These are phyloP conservation scores for Drosophila melanosoma DNA, from an alignment of 2,888 invertebrate genomes.

Conservation along the genomic window DNA sequence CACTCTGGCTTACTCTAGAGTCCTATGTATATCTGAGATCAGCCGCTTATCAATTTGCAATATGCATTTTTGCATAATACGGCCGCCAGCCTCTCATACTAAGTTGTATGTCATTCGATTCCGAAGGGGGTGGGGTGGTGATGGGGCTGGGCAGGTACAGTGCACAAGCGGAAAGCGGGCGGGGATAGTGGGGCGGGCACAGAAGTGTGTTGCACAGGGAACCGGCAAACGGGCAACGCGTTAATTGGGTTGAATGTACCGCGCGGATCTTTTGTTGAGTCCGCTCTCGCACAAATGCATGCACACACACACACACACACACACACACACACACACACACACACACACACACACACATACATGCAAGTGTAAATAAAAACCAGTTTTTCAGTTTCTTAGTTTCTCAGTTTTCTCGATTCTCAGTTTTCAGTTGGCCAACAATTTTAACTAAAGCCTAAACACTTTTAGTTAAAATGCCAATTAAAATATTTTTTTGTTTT, in stretches of 20 bases:
- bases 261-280: conserved; percentile 61
- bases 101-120: conserved; percentile 58
- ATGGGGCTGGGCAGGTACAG: not conserved
- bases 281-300: conserved; percentile 25
- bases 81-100: conserved; percentile 39
- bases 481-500: conserved; percentile 79
- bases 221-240: conserved; percentile 58
- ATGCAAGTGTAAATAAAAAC: conserved; percentile 40
- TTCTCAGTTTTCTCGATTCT: conserved; percentile 33
- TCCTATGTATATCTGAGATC: conserved; percentile 38
- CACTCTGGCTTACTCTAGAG: conserved; percentile 6
- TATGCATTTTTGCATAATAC: conserved; percentile 78
- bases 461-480: conserved; percentile 85
- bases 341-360: not conserved
- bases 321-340: conserved; percentile 1
- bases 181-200: not conserved
- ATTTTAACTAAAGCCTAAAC: conserved; percentile 84
- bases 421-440: conserved; percentile 58
- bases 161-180: not conserved
- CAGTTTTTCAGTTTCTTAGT: conserved; percentile 51
- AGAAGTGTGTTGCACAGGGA: not conserved
- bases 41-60: conserved; percentile 75
- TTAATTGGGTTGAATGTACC: conserved; percentile 84
- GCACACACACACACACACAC: not conserved
- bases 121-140: not conserved